A percentile compares a stretch with the other conserved stretches of the same genome.
Conservation (phyloP, 2,888 invertebrate genomes). For the Tinea pellionella region DNA sequence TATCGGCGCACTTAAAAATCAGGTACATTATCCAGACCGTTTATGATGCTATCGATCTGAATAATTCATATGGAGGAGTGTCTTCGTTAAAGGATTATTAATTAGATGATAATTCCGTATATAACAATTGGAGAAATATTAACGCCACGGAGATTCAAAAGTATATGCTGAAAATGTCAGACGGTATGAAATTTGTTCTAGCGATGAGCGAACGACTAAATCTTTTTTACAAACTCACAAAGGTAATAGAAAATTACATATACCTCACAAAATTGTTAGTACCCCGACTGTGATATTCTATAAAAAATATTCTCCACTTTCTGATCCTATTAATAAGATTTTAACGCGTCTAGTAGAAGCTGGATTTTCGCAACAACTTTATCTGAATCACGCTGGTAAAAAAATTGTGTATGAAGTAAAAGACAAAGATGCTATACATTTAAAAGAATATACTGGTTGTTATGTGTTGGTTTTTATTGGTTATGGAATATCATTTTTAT, state of each 20-base stretch:
- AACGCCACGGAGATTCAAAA: slow-evolving; percentile 28
- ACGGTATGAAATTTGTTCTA: slow-evolving; percentile 38
- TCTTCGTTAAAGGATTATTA: slow-evolving; percentile 41
- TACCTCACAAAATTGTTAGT: slow-evolving; percentile 31
- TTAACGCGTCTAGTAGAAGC: slow-evolving; percentile 34
- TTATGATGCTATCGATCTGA: slow-evolving; percentile 35
- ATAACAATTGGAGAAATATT: slow-evolving; percentile 34
- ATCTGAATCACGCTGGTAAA: slow-evolving; percentile 26
- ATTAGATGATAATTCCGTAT: slow-evolving; percentile 32
- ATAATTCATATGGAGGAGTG: slow-evolving; percentile 44
- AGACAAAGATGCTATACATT: slow-evolving; percentile 29
- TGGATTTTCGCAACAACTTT: slow-evolving; percentile 37
- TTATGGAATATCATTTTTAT: slow-evolving; percentile 32
- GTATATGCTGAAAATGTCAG: slow-evolving; percentile 28
- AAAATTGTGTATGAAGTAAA: slow-evolving; percentile 14
- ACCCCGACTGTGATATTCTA: slow-evolving; percentile 42
- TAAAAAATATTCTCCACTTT: slow-evolving; percentile 45
- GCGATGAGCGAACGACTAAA: slow-evolving; percentile 35
- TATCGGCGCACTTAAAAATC: slow-evolving; percentile 41
- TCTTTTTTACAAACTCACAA: slow-evolving; percentile 26
- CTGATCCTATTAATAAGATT: slow-evolving; percentile 28
- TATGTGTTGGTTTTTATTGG: slow-evolving; percentile 38
- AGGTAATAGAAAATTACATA: slow-evolving; percentile 24
- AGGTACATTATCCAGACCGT: slow-evolving; percentile 33
- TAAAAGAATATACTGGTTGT: slow-evolving; percentile 43